Evolutionary conservation across 2,113 vertebrate species (phyloP), one percentile per base, ranked within the genome.

Genomic region (Gymnobelideus leadbeateri): DNA sequence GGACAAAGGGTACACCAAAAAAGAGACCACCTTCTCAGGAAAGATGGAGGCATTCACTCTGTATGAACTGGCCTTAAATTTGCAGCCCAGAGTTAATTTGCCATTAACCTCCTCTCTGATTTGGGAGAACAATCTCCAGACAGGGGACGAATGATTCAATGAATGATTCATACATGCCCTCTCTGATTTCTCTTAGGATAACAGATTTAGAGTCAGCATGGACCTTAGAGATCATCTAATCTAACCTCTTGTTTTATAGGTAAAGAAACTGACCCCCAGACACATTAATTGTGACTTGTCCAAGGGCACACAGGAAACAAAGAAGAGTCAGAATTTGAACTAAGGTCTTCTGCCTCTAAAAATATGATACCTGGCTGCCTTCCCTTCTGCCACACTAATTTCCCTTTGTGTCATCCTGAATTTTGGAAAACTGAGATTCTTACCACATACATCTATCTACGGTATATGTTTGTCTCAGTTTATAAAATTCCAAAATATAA

Each of bases 1-100:
- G 92, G 93, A 97, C 97, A 96, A 94, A 95, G 90, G 92, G 89
- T 96, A 55, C 96, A 95, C 77, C 92, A 93, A 91, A 94, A 37
- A 43, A 6, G 25, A 54, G 23, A 95, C 25, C 43, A 1, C 68
- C 89, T 95, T 94, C 93, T 43, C 2, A 0, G n/a, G 90, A 49
- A 61, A 89, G 53, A 89, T 7, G 28, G 46, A 14, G 55, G 57
- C 24, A 11, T 6, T 68, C 10, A 3, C n/a, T n/a, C 0, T 2
- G 16, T 19, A 31, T 2, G 25, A 8, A n/a, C 26, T 7, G 2
- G 49, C 57, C 61, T 31, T 89, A 51, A 89, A 37, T 14, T 68
- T 4, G 0, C 0, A 2, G 89, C 0, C 0, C 52, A 50, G 2
- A n/a, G n/a, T n/a, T n/a, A n/a, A n/a, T n/a, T n/a, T n/a, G n/a